phyloP scores from a whole-genome alignment of 1,140 invertebrate genomes.

The Cepaea nemoralis region DNA sequence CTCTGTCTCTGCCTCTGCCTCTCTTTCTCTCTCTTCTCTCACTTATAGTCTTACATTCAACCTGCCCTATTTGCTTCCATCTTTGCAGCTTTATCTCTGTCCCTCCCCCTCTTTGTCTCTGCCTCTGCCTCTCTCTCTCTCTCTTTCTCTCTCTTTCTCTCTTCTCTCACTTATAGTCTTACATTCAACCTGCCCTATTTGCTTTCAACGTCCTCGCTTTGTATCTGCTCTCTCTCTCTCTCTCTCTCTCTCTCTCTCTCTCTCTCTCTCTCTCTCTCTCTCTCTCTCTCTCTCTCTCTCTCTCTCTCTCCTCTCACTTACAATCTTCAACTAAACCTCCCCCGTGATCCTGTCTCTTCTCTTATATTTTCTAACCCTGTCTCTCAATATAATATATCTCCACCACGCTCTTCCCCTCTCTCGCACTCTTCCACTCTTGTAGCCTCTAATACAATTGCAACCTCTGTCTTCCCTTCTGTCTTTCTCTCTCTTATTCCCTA shows the following conservation, averaged over 20 bases:
- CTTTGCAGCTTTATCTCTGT: neutral
- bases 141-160: slow-evolving; percentile 7
- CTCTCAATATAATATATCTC: too few relatives aligned
- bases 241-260: slow-evolving; percentile 28
- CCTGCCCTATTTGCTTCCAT: neutral
- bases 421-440: too few relatives aligned
- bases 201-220: neutral
- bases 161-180: neutral
- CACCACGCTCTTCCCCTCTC: too few relatives aligned
- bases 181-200: neutral
- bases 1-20: neutral
- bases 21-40: slow-evolving; percentile 18
- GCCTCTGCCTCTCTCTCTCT: slow-evolving; percentile 7
- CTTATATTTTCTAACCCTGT: too few relatives aligned
- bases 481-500: too few relatives aligned
- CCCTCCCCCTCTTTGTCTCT: neutral
- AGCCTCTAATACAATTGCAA: too few relatives aligned
- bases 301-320: neutral
- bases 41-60: too few relatives aligned
- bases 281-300: neutral
- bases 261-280: slow-evolving; percentile 25
- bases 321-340: too few relatives aligned
- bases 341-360: too few relatives aligned
- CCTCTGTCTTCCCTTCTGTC: too few relatives aligned
- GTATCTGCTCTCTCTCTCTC: slow-evolving; percentile 6